Evolutionary conservation across 1,140 invertebrate genomes (phyloP), one percentile per base, ranked within the genome.

Genomic region (Drosophila sturtevanti): DNA sequence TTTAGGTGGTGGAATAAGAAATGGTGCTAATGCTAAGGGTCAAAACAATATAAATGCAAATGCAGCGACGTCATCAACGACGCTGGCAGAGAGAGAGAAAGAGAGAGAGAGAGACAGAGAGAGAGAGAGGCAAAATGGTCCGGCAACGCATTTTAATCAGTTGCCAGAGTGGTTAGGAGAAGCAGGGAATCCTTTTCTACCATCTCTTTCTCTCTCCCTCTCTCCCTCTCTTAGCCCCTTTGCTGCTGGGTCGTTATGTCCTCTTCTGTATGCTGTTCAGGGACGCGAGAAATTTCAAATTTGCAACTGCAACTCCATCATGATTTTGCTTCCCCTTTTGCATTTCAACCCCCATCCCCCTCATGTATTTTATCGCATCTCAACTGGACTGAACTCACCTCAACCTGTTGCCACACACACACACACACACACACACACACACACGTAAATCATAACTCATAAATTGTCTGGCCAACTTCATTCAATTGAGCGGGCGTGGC

Each of bases 41-140:
- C 86, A 89, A 90, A 89, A 89, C 85, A 89, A 89, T 89, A 90
- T 89, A 89, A 89, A 89, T 89, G 85, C 85, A 89, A 89, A 89
- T 89, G 77, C 84, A 79, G 68, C 80, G 63, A 16, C 60, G 67
- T 27, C 37, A 63, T 73, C 59, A 60, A 21, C 64, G 41, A 6
- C 27, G 27, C 27, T 31, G 27, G 27, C 27, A 31, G 27, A 31
- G n/a, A n/a, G n/a, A n/a, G n/a, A n/a, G n/a, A n/a, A n/a, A n/a
- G n/a, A n/a, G n/a, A n/a, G n/a, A n/a, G n/a, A n/a, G n/a, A n/a
- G n/a, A n/a, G n/a, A n/a, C n/a, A n/a, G n/a, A n/a, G n/a, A n/a
- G n/a, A n/a, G n/a, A n/a, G n/a, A n/a, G 27, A 4, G 27, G 14
- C 37, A 24, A 35, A 66, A 63, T 72, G 37, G 52, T 78, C 71